phyloP scores from a whole-genome alignment of 1,140 invertebrate species.

The Atta cephalotes region DNA sequence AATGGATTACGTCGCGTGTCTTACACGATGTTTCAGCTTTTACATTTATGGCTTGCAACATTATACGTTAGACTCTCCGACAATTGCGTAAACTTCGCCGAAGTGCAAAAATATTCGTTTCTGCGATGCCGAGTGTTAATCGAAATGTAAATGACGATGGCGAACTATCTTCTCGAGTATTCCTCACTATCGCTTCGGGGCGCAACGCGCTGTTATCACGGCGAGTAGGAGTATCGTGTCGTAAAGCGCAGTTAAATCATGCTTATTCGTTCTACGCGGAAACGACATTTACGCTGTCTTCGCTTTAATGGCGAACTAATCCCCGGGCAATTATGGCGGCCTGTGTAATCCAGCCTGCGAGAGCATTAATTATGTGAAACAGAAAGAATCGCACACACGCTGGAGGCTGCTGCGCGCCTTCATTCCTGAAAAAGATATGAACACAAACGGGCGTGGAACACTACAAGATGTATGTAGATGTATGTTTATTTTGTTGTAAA shows the following conservation, averaged over 20 bases:
- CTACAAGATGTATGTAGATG: not conserved
- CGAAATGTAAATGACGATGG: constrained; percentile 33
- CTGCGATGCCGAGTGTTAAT: constrained; percentile 5
- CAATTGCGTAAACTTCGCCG: not conserved
- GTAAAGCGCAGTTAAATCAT: constrained; percentile 40
- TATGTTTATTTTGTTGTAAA: not conserved
- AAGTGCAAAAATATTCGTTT: not conserved
- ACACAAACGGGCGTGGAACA: not conserved
- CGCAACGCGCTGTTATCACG: constrained; percentile 18
- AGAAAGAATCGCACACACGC: constrained; percentile 23
- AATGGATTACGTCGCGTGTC: not conserved
- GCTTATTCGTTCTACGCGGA: constrained; percentile 24
- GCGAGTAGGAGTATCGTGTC: not conserved
- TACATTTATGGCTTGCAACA: not conserved
- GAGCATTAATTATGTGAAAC: constrained; percentile 56
- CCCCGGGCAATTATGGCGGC: constrained; percentile 46
- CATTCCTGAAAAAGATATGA: constrained; percentile 32
- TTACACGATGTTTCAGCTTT: not conserved
- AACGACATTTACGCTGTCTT: constrained; percentile 50
- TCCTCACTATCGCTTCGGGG: constrained; percentile 43
- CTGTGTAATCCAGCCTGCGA: constrained; percentile 1
- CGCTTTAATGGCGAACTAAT: constrained; percentile 48
- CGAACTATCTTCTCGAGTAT: constrained; percentile 12
- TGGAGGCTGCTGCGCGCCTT: constrained; percentile 32
- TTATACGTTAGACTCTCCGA: constrained; percentile 4